phyloP scores from a whole-genome alignment of 2,113 vertebrate genomes.

The Apeltes quadracus region DNA sequence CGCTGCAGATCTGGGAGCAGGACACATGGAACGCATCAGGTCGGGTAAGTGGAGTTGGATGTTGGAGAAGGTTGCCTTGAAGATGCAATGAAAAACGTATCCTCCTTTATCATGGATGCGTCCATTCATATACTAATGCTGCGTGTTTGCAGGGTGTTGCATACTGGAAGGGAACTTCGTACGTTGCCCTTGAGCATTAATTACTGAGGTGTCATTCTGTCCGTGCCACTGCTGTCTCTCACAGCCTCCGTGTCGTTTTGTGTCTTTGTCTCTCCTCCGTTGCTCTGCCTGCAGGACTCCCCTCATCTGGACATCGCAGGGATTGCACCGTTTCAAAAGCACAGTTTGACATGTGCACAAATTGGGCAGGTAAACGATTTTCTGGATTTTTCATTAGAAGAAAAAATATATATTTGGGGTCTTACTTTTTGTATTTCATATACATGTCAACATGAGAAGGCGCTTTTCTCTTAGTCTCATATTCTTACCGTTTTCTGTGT shows the following conservation, averaged over 20 bases:
- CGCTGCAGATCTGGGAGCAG: slow-evolving; percentile 42
- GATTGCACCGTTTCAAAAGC: slow-evolving; percentile 56
- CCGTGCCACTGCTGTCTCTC: not conserved
- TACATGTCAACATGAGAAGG: not conserved
- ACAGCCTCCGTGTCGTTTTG: not conserved
- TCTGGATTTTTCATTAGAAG: not conserved
- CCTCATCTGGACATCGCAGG: slow-evolving; percentile 75
- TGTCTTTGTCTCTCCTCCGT: not conserved
- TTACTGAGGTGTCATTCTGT: not conserved
- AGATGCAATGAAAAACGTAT: not conserved
- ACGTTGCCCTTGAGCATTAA: slow-evolving; percentile 13
- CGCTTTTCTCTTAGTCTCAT: not conserved
- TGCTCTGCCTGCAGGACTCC: slow-evolving; percentile 57
- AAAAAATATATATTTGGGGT: not conserved
- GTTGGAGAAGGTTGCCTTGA: slow-evolving; percentile 9
- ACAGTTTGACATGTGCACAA: not conserved
- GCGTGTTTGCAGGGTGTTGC: not conserved
- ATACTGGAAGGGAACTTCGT: not conserved
- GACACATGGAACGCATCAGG: slow-evolving; percentile 72
- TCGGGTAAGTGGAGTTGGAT: slow-evolving; percentile 30
- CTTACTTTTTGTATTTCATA: not conserved
- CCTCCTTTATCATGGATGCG: not conserved
- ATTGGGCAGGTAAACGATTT: not conserved
- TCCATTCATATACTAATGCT: not conserved
- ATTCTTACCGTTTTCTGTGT: not conserved